Percentiles rank a stretch among this genome's conserved stretches.
Evolutionary conservation across 2,888 invertebrate genomes (phyloP).

Genomic region (Calephelis perditalis): DNA sequence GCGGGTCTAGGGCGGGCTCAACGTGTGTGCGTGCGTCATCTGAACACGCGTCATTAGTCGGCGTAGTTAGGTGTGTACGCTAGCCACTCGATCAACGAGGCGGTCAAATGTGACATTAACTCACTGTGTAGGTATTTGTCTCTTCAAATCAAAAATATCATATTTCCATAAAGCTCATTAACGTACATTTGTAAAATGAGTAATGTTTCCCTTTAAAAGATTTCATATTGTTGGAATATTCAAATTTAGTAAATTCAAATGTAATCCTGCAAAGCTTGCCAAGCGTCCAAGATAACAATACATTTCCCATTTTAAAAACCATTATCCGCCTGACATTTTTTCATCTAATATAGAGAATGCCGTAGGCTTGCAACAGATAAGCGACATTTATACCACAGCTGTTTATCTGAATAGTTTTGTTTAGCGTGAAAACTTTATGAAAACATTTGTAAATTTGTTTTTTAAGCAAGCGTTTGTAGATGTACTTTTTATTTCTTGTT

Average conservation of each 20-base stretch:
- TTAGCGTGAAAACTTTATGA: neutral
- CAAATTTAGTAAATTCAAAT: neutral
- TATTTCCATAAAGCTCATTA: too few relatives aligned
- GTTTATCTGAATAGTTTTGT: neutral
- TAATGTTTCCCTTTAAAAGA: neutral
- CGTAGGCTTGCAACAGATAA: neutral
- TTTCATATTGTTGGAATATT: constrained; percentile 2
- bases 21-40: too few relatives aligned
- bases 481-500: neutral
- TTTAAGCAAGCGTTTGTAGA: neutral
- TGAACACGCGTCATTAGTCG: too few relatives aligned
- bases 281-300: neutral
- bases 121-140: too few relatives aligned
- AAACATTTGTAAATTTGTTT: neutral
- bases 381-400: neutral
- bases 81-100: too few relatives aligned
- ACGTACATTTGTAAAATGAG: neutral
- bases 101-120: too few relatives aligned
- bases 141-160: too few relatives aligned
- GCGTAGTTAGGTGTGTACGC: too few relatives aligned
- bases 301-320: neutral
- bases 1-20: too few relatives aligned
- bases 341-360: constrained; percentile 1
- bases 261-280: neutral
- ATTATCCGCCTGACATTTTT: constrained; percentile 7